These are phyloP conservation scores for Sternarchorhynchus goeldii DNA, from an alignment of 2,797 vertebrate species.

Conservation along the genomic window DNA sequence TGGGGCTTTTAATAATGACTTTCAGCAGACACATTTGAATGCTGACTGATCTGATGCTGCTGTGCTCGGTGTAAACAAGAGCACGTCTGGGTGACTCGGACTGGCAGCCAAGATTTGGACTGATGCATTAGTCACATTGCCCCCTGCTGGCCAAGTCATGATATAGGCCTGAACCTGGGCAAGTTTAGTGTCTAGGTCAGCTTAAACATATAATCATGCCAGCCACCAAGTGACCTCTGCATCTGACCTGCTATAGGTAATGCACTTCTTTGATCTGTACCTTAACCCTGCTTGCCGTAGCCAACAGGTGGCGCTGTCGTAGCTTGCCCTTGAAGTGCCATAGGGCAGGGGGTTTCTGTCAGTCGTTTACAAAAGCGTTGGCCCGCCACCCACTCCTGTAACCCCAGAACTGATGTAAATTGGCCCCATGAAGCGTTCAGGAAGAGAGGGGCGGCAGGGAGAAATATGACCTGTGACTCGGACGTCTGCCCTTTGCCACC, in stretches of 20 bases:
- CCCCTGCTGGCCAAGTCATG: slow-evolving; percentile 52
- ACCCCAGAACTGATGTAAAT: slow-evolving; percentile 57
- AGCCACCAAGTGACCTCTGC: no score
- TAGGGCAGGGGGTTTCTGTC: slow-evolving; percentile 31
- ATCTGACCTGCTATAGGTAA: neutral
- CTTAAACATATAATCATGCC: no score
- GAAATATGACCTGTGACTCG: slow-evolving; percentile 57
- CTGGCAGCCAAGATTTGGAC: neutral
- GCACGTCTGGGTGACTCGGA: slow-evolving; percentile 14
- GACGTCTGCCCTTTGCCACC: slow-evolving; percentile 51
- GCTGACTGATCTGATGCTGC: slow-evolving; percentile 42
- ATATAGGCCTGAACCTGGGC: neutral
- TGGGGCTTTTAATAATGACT: slow-evolving; percentile 48
- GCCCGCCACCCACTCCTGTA: slow-evolving; percentile 48
- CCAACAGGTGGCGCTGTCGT: slow-evolving; percentile 49
- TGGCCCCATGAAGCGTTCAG: slow-evolving; percentile 56
- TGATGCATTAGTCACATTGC: slow-evolving; percentile 42
- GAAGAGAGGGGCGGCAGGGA: slow-evolving; percentile 35
- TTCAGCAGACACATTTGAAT: slow-evolving; percentile 45
- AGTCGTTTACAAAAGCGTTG: slow-evolving; percentile 52
- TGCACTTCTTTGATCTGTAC: neutral
- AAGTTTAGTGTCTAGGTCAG: neutral
- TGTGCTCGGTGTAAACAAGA: slow-evolving; percentile 36
- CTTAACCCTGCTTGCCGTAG: slow-evolving; percentile 1
- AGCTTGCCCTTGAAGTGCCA: slow-evolving; percentile 35